Evolutionary conservation across 2,797 vertebrate genomes (phyloP).

Genomic region (Enteromius mattozi): DNA sequence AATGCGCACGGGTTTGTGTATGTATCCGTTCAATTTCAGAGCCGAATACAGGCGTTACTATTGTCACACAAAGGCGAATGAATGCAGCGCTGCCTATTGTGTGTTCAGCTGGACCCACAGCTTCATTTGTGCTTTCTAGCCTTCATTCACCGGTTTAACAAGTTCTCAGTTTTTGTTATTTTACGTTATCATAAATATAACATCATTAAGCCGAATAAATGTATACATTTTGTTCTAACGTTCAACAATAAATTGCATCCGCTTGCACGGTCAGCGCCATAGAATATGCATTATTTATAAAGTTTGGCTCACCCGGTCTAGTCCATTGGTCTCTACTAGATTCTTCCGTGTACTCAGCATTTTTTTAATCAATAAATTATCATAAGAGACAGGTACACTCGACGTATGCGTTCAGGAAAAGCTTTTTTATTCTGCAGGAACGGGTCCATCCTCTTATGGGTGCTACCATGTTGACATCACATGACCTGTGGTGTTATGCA

Average conservation of each 20-base stretch:
- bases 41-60: conserved; percentile 66
- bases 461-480: neutral
- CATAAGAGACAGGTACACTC: neutral
- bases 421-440: neutral
- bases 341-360: neutral
- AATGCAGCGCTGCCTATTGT: conserved; percentile 58
- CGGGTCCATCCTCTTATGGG: neutral
- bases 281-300: conserved; percentile 82
- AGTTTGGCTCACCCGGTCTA: conserved; percentile 66
- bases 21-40: conserved; percentile 63
- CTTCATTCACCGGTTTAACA: conserved; percentile 6
- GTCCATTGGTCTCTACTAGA: conserved; percentile 16
- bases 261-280: conserved; percentile 66
- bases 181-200: neutral
- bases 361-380: neutral
- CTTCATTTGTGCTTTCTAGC: conserved; percentile 7
- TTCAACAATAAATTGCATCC: conserved; percentile 47
- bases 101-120: conserved; percentile 21
- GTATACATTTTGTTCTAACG: neutral
- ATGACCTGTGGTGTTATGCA: neutral
- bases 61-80: conserved; percentile 74
- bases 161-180: neutral
- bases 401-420: neutral
- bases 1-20: conserved; percentile 27
- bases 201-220: neutral